Evolutionary conservation across 2,888 invertebrate genomes (phyloP).

Genomic region (Dolomedes plantarius): DNA sequence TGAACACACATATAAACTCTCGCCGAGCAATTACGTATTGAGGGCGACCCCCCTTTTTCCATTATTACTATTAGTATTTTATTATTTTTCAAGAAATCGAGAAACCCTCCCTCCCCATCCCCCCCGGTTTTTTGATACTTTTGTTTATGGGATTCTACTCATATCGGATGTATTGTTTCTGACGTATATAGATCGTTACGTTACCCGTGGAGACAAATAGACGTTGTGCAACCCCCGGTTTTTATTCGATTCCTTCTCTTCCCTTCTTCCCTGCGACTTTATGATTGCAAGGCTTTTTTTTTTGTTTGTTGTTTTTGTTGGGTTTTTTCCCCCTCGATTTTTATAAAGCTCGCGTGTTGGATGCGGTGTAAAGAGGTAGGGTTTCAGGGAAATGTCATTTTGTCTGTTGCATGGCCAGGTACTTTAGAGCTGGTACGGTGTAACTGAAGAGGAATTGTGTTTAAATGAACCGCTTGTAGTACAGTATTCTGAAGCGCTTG

Average conservation of each 20-base stretch:
- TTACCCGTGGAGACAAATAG: slow-evolving; percentile 65
- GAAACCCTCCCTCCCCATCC: too few relatives aligned
- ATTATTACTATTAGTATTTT: slow-evolving; percentile 69
- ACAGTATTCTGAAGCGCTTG: too few relatives aligned
- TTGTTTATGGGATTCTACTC: slow-evolving; percentile 58
- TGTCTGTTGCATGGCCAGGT: too few relatives aligned
- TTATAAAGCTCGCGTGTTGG: not conserved
- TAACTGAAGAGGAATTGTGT: too few relatives aligned
- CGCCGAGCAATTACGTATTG: slow-evolving; percentile 50
- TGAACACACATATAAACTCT: slow-evolving; percentile 69
- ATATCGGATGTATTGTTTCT: slow-evolving; percentile 63
- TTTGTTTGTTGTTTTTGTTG: slow-evolving; percentile 3
- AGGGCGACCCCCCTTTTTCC: slow-evolving; percentile 23
- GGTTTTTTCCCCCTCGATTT: too few relatives aligned
- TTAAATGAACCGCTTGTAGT: too few relatives aligned
- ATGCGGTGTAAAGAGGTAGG: not conserved
- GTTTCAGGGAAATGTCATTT: not conserved
- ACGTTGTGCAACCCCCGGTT: slow-evolving; percentile 43
- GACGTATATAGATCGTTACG: slow-evolving; percentile 67
- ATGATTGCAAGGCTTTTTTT: slow-evolving; percentile 20
- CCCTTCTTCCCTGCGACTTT: not conserved
- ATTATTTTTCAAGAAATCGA: slow-evolving; percentile 68
- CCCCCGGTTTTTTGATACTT: slow-evolving; percentile 41
- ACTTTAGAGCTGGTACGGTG: too few relatives aligned
- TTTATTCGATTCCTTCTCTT: not conserved